phyloP scores from a whole-genome alignment of 1,140 invertebrate genomes.

The Drosophila oshimai region DNA sequence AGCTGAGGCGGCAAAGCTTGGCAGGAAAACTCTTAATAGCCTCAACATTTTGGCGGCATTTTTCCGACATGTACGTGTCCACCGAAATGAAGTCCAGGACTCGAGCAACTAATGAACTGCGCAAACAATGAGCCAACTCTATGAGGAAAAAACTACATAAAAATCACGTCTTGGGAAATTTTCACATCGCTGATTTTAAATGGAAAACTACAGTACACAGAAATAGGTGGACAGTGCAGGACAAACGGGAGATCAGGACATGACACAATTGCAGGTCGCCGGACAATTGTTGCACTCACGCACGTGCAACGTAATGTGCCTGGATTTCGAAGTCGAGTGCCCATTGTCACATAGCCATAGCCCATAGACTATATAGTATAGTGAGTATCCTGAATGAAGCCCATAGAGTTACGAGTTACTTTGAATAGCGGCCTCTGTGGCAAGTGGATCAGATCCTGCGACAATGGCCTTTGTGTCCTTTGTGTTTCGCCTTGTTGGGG shows the following conservation, averaged over 20 bases:
- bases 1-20: constrained; percentile 60
- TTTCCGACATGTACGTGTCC: constrained; percentile 51
- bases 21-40: constrained; percentile 1
- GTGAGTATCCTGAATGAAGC: constrained; percentile 54
- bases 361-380: constrained; percentile 10
- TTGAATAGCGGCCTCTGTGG: constrained; percentile 59
- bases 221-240: constrained; percentile 22
- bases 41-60: constrained; percentile 52
- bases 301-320: constrained; percentile 61
- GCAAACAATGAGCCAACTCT: constrained; percentile 51
- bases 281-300: constrained; percentile 64
- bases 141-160: constrained; percentile 16
- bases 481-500: constrained; percentile 34
- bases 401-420: constrained; percentile 60
- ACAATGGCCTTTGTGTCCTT: constrained; percentile 47
- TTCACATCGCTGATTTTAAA: constrained; percentile 71
- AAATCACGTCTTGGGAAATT: constrained; percentile 62
- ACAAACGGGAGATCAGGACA: constrained; percentile 42
- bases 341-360: constrained; percentile 47
- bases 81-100: constrained; percentile 31
- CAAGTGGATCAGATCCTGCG: constrained; percentile 41
- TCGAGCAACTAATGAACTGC: constrained; percentile 65
- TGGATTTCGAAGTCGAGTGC: constrained; percentile 45
- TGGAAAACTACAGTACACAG: constrained; percentile 4
- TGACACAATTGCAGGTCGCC: constrained; percentile 67